These are phyloP conservation scores for Amphibalanus amphitrite DNA, from an alignment of 1,140 invertebrate genomes.

Conservation along the genomic window DNA sequence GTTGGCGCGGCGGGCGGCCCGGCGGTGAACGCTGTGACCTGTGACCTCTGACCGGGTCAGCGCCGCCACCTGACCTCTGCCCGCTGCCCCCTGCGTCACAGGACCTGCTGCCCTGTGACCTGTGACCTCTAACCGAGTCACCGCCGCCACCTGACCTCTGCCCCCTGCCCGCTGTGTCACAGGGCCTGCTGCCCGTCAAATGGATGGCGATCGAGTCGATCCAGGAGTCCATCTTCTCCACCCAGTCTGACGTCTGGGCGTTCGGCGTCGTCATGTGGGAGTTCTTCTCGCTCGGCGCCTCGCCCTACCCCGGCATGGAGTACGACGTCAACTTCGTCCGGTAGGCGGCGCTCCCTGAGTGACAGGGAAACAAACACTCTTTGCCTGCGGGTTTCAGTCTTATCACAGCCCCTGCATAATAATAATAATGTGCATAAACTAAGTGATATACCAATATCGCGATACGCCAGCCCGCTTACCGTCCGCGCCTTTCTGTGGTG, in stretches of 20 bases:
- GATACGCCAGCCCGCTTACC: neutral
- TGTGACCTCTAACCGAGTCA: neutral
- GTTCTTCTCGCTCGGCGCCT: constrained; percentile 29
- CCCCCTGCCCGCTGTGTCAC: constrained; percentile 1
- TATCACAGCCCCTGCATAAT: neutral
- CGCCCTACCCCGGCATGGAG: constrained; percentile 18
- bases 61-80: neutral
- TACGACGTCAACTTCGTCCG: constrained; percentile 14
- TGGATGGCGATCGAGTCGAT: constrained; percentile 32
- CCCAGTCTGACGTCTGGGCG: constrained; percentile 33
- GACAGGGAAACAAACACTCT: neutral
- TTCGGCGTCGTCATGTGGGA: constrained; percentile 43
- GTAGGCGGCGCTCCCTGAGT: neutral
- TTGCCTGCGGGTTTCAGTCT: neutral
- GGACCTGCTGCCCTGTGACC: neutral
- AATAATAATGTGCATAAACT: constrained; percentile 12
- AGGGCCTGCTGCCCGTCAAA: constrained; percentile 27
- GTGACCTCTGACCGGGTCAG: neutral
- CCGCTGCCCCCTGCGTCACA: neutral
- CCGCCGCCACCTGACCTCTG: constrained; percentile 2
- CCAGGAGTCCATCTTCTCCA: constrained; percentile 24
- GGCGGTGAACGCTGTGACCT: neutral
- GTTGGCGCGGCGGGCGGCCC: too few species aligned
- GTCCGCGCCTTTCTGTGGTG: neutral
- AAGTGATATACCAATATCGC: neutral